Percentiles rank a stretch among this genome's conserved stretches.
Evolutionary conservation across 1,140 invertebrate genomes (phyloP).

Genomic region (Drosophila nigromelanica): DNA sequence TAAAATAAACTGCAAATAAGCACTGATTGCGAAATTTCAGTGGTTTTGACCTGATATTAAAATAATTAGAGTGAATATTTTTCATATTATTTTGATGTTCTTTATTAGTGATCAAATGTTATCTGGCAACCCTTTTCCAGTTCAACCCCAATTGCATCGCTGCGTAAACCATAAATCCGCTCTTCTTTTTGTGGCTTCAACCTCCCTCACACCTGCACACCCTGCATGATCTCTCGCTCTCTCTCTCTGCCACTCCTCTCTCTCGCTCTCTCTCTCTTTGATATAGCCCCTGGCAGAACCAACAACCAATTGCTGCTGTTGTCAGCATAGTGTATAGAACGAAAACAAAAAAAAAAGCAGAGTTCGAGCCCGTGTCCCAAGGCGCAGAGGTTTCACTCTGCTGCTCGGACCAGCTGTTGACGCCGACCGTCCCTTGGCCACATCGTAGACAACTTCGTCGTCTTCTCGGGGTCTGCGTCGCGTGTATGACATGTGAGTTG

Average conservation of each 20-base stretch:
- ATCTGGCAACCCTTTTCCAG: slow-evolving; percentile 2
- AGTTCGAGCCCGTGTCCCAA: background rate
- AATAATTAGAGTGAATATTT: too few relatives aligned
- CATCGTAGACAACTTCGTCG: slow-evolving; percentile 6
- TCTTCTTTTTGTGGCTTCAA: background rate
- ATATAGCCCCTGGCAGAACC: background rate
- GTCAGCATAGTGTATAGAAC: background rate
- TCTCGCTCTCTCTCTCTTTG: background rate
- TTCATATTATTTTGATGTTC: too few relatives aligned
- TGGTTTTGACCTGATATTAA: too few relatives aligned
- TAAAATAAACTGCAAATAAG: too few relatives aligned
- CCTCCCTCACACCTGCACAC: slow-evolving; percentile 14
- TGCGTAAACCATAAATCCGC: background rate
- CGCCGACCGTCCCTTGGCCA: slow-evolving; percentile 7
- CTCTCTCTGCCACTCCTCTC: background rate
- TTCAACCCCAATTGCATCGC: slow-evolving; percentile 4
- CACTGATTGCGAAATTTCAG: too few relatives aligned
- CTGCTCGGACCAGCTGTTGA: slow-evolving; percentile 23
- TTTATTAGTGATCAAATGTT: background rate
- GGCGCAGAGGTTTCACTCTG: slow-evolving; percentile 4
- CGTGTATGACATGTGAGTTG: slow-evolving; percentile 81
- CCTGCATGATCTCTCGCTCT: background rate
- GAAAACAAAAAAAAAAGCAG: background rate
- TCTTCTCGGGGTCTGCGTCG: slow-evolving; percentile 45
- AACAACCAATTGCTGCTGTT: slow-evolving; percentile 10